Percentiles rank a stretch among this genome's conserved stretches.
Conservation (phyloP, 1,140 invertebrate genomes). For the Psix sp. region DNA sequence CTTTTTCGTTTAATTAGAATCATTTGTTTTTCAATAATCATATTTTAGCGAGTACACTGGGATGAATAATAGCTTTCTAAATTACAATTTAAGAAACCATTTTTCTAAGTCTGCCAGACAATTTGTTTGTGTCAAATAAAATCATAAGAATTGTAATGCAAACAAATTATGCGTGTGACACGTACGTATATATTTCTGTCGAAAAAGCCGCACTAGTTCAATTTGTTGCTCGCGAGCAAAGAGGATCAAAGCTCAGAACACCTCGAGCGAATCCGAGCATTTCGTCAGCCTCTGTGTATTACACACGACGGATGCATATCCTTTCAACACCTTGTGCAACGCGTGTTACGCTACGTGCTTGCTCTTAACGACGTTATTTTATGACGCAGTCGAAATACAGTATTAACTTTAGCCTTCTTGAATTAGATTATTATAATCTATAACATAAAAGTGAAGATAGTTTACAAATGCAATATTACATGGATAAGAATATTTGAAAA, state of each 20-base stretch:
- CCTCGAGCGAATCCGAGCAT: constrained; percentile 43
- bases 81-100: too few relatives aligned
- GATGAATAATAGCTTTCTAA: too few relatives aligned
- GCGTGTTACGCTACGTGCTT: constrained; percentile 18
- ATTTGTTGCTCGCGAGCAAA: constrained; percentile 18
- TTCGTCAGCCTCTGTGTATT: constrained; percentile 37
- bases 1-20: too few relatives aligned
- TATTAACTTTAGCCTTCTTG: too few relatives aligned
- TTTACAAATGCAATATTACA: too few relatives aligned
- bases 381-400: constrained; percentile 23
- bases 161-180: constrained; percentile 27
- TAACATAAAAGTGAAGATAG: too few relatives aligned
- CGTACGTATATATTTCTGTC: constrained; percentile 34
- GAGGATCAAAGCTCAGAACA: constrained; percentile 44
- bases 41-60: too few relatives aligned
- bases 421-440: too few relatives aligned
- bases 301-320: constrained; percentile 46
- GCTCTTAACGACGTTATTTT: constrained; percentile 40
- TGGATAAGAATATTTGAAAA: too few relatives aligned
- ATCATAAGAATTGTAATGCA: constrained; percentile 10
- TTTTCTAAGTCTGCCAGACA: too few relatives aligned
- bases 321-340: constrained; percentile 50
- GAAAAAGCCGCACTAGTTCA: constrained; percentile 23
- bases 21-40: too few relatives aligned
- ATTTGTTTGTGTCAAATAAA: too few relatives aligned